These are phyloP conservation scores for Misgurnus anguillicaudatus DNA, from an alignment of 2,113 vertebrate species.

Conservation along the genomic window DNA sequence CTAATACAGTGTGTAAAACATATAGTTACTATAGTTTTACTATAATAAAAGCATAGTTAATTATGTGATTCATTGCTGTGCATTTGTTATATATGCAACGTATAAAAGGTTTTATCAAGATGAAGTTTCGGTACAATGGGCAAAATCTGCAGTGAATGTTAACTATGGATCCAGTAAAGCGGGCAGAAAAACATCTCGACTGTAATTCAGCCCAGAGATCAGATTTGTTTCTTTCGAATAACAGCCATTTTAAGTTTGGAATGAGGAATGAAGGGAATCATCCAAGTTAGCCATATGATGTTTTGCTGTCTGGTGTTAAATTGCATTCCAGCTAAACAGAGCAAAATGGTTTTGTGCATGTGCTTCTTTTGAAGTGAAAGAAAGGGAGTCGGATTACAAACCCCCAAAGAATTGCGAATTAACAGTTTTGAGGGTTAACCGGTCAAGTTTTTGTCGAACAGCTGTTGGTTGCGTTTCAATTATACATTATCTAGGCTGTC, in stretches of 20 bases:
- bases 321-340: neutral
- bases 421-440: neutral
- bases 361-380: neutral
- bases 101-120: neutral
- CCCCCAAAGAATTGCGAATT: neutral
- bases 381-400: neutral
- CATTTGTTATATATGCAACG: neutral
- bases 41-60: too few relatives aligned
- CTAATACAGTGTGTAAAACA: too few relatives aligned
- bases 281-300: neutral
- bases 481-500: neutral
- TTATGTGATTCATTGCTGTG: too few relatives aligned
- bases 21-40: too few relatives aligned
- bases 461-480: neutral
- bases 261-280: neutral
- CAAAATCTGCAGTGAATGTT: neutral
- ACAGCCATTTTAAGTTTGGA: neutral
- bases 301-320: neutral
- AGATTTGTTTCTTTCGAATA: neutral
- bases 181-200: too few relatives aligned
- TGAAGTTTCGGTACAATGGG: neutral
- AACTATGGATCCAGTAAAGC: neutral
- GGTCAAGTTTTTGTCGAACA: neutral
- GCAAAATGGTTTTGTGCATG: neutral
- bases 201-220: too few relatives aligned